These are phyloP conservation scores for Cavia porcellus DNA, from an alignment of 2,113 vertebrate genomes.

Conservation along the genomic window DNA sequence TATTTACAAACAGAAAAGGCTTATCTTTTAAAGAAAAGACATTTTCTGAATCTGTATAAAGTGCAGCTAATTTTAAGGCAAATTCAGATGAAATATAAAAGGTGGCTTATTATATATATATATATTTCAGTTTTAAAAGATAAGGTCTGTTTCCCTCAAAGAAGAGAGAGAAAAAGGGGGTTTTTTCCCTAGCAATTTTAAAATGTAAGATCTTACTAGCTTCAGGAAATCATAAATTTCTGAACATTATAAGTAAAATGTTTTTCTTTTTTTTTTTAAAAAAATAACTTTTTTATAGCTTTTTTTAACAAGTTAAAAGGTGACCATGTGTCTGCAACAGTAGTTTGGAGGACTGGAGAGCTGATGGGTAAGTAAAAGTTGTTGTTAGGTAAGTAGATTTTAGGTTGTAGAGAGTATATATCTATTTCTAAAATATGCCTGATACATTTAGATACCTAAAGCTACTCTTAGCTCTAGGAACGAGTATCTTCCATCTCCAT, in stretches of 20 bases:
- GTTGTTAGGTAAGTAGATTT: slow-evolving; percentile 75
- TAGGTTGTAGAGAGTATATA: slow-evolving; percentile 69
- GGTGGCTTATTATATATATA: slow-evolving; percentile 87
- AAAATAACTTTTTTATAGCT: slow-evolving; percentile 81
- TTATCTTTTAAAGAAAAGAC: slow-evolving; percentile 85
- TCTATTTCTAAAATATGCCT: slow-evolving; percentile 70
- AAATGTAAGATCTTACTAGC: slow-evolving; percentile 72
- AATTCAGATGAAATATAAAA: slow-evolving; percentile 91
- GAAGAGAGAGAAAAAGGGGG: slow-evolving; percentile 56
- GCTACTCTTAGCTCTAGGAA: slow-evolving; percentile 87
- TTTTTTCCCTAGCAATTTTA: slow-evolving; percentile 74
- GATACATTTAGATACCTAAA: slow-evolving; percentile 84
- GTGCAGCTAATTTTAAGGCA: slow-evolving; percentile 93
- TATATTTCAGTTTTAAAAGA: slow-evolving; percentile 86
- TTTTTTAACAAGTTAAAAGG: slow-evolving; percentile 82
- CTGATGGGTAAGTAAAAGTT: slow-evolving; percentile 76
- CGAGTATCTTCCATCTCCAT: slow-evolving; percentile 88
- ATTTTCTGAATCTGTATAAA: slow-evolving; percentile 89
- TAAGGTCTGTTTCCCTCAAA: slow-evolving; percentile 78
- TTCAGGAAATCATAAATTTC: slow-evolving; percentile 74
- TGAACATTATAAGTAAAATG: slow-evolving; percentile 71
- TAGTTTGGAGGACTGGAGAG: slow-evolving; percentile 79
- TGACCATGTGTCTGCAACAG: slow-evolving; percentile 83
- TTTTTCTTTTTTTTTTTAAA: slow-evolving; percentile 69
- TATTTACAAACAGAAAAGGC: slow-evolving; percentile 89